Percentiles rank a stretch among this genome's conserved stretches.
phyloP scores from a whole-genome alignment of 2,888 invertebrate genomes.

The Crioceris asparagi region DNA sequence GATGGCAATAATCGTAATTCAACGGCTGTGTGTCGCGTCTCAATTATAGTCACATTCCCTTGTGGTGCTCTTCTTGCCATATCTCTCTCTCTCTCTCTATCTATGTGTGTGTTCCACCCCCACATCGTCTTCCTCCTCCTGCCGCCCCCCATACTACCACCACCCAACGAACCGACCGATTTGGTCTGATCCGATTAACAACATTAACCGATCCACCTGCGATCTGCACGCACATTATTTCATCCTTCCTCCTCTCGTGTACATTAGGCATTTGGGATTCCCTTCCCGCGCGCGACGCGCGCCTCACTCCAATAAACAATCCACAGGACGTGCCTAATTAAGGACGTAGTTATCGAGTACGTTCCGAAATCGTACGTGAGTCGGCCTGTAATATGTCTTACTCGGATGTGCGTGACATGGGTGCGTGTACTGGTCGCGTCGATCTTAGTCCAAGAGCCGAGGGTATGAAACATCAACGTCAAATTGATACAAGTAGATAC shows the following conservation, averaged over 20 bases:
- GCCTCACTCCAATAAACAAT: constrained; percentile 16
- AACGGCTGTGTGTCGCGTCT: constrained; percentile 1
- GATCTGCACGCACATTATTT: neutral
- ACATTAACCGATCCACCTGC: neutral
- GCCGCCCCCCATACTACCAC: neutral
- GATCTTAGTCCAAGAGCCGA: too few species aligned
- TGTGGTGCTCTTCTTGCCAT: constrained; percentile 8
- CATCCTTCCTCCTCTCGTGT: neutral
- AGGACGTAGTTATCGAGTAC: constrained; percentile 13
- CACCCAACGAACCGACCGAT: too few species aligned
- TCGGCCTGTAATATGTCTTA: constrained; percentile 11
- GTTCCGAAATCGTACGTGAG: constrained; percentile 13
- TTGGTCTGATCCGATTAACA: too few species aligned
- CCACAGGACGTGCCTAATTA: constrained; percentile 15
- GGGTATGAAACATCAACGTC: too few species aligned
- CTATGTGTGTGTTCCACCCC: neutral
- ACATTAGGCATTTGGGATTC: constrained; percentile 10
- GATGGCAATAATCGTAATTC: too few species aligned
- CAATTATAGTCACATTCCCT: neutral
- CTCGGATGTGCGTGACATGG: constrained; percentile 1
- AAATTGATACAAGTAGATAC: too few species aligned
- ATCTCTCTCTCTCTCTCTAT: constrained; percentile 9
- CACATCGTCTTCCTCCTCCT: neutral
- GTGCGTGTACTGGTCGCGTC: constrained; percentile 4
- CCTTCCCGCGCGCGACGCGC: constrained; percentile 6